phyloP scores from a whole-genome alignment of 2,797 vertebrate genomes.

The Poeciliopsis infans region DNA sequence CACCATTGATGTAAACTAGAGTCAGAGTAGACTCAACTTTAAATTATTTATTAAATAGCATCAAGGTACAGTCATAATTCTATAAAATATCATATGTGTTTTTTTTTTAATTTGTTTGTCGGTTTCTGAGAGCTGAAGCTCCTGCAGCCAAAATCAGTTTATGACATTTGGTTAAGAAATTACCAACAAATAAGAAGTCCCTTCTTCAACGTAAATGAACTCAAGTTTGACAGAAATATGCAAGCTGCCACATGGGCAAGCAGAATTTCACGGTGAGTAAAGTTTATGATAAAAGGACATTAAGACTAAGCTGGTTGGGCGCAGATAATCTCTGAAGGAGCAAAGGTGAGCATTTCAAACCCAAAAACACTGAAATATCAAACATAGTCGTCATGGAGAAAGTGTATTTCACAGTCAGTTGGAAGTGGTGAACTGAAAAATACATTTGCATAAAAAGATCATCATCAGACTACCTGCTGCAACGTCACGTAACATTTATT shows the following conservation, averaged over 20 bases:
- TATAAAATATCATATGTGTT: background rate
- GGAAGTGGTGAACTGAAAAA: background rate
- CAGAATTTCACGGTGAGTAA: background rate
- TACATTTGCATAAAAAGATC: background rate
- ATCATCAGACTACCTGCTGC: background rate
- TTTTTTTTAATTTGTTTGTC: too few relatives aligned
- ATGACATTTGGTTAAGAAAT: too few relatives aligned
- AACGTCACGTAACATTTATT: background rate
- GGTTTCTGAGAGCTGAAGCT: background rate
- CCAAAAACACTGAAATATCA: background rate
- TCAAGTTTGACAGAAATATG: background rate
- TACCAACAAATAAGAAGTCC: too few relatives aligned
- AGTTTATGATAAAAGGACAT: background rate
- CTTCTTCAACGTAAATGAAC: too few relatives aligned
- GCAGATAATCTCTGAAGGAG: background rate
- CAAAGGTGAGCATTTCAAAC: background rate
- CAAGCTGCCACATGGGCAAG: background rate
- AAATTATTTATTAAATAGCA: background rate
- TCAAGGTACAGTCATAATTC: background rate
- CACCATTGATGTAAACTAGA: background rate
- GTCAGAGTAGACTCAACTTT: background rate
- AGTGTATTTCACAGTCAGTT: background rate
- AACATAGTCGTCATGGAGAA: background rate
- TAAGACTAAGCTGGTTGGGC: background rate
- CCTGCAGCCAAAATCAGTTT: background rate